Conservation (phyloP, 2,888 invertebrate genomes). For the Yponomeuta cagnagella region DNA sequence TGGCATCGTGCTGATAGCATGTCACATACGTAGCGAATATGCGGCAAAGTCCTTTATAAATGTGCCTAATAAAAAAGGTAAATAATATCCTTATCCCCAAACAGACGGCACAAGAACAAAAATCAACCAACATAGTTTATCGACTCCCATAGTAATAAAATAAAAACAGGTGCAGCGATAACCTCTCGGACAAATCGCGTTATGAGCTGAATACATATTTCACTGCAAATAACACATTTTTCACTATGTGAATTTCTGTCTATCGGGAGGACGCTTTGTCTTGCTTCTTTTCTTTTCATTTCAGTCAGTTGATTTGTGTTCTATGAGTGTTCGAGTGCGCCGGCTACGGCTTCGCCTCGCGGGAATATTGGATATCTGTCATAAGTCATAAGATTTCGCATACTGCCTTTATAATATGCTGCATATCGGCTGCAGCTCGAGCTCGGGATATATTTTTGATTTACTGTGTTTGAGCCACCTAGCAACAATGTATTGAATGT, state of each 20-base stretch:
- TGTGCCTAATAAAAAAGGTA: too few relatives aligned
- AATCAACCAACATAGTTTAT: neutral
- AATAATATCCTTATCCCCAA: neutral
- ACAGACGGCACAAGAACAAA: neutral
- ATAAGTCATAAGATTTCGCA: slow-evolving; percentile 58
- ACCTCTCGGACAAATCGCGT: slow-evolving; percentile 1
- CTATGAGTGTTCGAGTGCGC: slow-evolving; percentile 54
- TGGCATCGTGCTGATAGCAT: too few relatives aligned
- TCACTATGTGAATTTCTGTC: slow-evolving; percentile 57
- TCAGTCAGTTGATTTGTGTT: slow-evolving; percentile 60
- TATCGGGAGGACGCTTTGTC: slow-evolving; percentile 59
- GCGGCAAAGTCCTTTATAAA: too few relatives aligned
- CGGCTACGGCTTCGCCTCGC: slow-evolving; percentile 36
- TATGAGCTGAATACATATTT: slow-evolving; percentile 42
- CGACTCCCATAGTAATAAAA: neutral
- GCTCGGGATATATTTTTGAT: slow-evolving; percentile 32
- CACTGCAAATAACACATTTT: slow-evolving; percentile 61
- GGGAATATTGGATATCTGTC: slow-evolving; percentile 66
- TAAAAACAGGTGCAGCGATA: neutral
- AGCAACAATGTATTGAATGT: neutral
- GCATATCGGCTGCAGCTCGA: slow-evolving; percentile 33
- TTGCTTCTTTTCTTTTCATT: slow-evolving; percentile 48
- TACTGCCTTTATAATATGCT: slow-evolving; percentile 49
- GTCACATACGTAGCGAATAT: too few relatives aligned
- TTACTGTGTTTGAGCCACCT: slow-evolving; percentile 24